Percentiles rank a stretch among this genome's conserved stretches.
Evolutionary conservation across 2,888 invertebrate species (phyloP).

Genomic region (Pachydiplax longipennis): DNA sequence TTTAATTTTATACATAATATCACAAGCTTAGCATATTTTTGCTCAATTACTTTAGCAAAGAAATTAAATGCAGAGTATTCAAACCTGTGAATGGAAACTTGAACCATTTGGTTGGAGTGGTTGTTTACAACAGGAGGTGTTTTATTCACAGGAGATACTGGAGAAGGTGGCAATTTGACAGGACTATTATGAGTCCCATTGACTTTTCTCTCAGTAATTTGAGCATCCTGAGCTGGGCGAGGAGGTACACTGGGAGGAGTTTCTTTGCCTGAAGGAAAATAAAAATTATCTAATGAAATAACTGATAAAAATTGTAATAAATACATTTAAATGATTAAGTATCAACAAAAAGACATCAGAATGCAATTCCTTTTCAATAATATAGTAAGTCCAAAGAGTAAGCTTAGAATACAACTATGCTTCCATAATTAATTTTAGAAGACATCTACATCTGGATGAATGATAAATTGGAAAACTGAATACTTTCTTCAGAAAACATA

Average conservation of each 20-base stretch:
- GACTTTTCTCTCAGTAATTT: not conserved
- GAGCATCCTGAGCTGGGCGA: not conserved
- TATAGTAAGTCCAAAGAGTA: no score
- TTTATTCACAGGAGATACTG: not conserved
- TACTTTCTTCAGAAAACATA: no score
- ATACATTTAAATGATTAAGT: not conserved
- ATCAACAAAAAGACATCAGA: no score
- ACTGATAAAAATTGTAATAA: not conserved
- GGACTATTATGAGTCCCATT: conserved; percentile 23
- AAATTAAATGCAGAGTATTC: not conserved
- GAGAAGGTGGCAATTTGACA: not conserved
- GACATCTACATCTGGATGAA: no score
- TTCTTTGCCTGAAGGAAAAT: not conserved
- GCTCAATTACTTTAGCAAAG: no score
- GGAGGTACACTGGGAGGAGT: conserved; percentile 2
- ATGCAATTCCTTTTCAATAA: no score
- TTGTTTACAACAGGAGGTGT: not conserved
- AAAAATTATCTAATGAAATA: not conserved
- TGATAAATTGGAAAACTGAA: no score
- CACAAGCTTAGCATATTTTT: no score
- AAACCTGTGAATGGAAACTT: conserved; percentile 35
- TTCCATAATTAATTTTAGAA: no score
- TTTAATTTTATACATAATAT: no score
- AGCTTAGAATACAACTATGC: no score
- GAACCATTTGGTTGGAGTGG: conserved; percentile 31